Conservation (phyloP, 37 sponge, comb jelly and placozoan species). For the Crambe crambe region DNA sequence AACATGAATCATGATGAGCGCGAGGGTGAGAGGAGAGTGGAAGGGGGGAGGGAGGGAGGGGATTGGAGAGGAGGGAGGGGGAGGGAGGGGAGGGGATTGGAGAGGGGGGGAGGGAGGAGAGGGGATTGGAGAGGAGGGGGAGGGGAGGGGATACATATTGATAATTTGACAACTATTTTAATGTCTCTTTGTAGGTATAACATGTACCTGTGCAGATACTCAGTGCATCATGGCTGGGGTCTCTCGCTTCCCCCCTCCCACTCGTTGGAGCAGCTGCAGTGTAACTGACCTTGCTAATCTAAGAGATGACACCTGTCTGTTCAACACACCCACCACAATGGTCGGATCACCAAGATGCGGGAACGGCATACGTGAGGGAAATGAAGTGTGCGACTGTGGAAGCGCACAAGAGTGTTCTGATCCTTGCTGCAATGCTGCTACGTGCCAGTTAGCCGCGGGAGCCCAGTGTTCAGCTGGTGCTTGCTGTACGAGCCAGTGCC, state of each 20-base stretch:
- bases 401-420: constrained; percentile 57
- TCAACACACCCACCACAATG: constrained; percentile 28
- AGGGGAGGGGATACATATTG: too few relatives aligned
- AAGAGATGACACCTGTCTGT: constrained; percentile 8
- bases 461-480: constrained; percentile 64
- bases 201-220: neutral
- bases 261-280: constrained; percentile 45
- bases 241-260: constrained; percentile 6
- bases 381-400: constrained; percentile 80
- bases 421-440: constrained; percentile 77
- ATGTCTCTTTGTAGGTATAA: too few relatives aligned
- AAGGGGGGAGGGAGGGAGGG: too few relatives aligned
- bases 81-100: too few relatives aligned
- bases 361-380: constrained; percentile 75
- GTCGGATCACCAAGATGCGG: constrained; percentile 67
- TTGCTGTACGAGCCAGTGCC: constrained; percentile 38
- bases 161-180: too few relatives aligned
- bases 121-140: too few relatives aligned
- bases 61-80: too few relatives aligned
- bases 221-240: constrained; percentile 53
- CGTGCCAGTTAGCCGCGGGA: constrained; percentile 56
- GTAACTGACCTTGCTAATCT: constrained; percentile 6
- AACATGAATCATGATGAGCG: constrained; percentile 77
- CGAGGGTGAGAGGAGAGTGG: constrained; percentile 10
- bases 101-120: too few relatives aligned